phyloP scores from a whole-genome alignment of 64 coral and sea anemone species.

The Stichodactyla mertensii region DNA sequence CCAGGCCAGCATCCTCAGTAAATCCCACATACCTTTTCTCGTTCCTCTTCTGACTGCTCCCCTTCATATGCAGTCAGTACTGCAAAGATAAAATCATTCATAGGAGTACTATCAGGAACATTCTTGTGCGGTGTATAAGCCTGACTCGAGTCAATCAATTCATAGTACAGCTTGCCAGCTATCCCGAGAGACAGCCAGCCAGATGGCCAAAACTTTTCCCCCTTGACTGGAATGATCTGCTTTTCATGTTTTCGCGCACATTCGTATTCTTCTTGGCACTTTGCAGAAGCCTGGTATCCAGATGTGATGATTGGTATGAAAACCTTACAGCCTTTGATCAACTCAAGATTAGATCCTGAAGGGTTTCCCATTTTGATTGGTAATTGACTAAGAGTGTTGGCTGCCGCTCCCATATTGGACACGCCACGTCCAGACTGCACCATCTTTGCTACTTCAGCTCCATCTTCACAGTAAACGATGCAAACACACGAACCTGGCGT shows the following conservation, averaged over 20 bases:
- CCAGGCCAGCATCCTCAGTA: background rate
- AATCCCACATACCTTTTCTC: background rate
- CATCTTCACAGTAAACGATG: conserved; percentile 45
- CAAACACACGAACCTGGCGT: conserved; percentile 36
- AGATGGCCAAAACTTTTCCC: conserved; percentile 39
- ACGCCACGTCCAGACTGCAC: conserved; percentile 28
- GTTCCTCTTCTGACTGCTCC: conserved; percentile 31
- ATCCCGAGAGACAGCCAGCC: conserved; percentile 69
- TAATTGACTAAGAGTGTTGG: conserved; percentile 8
- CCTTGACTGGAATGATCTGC: conserved; percentile 70
- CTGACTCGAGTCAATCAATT: conserved; percentile 18
- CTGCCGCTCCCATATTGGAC: background rate
- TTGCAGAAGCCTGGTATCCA: conserved; percentile 43
- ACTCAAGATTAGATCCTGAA: conserved; percentile 18
- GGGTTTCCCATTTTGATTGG: conserved; percentile 31
- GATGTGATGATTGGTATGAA: conserved; percentile 59
- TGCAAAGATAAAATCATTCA: conserved; percentile 73
- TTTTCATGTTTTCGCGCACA: conserved; percentile 46
- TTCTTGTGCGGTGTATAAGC: conserved; percentile 48
- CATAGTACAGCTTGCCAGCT: conserved; percentile 74
- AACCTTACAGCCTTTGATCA: conserved; percentile 49
- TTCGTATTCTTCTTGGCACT: conserved; percentile 63
- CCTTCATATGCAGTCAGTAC: conserved; percentile 58
- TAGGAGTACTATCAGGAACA: conserved; percentile 63
- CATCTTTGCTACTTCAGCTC: background rate